phyloP scores from a whole-genome alignment of 2,113 vertebrate species.

The Strix aluco region DNA sequence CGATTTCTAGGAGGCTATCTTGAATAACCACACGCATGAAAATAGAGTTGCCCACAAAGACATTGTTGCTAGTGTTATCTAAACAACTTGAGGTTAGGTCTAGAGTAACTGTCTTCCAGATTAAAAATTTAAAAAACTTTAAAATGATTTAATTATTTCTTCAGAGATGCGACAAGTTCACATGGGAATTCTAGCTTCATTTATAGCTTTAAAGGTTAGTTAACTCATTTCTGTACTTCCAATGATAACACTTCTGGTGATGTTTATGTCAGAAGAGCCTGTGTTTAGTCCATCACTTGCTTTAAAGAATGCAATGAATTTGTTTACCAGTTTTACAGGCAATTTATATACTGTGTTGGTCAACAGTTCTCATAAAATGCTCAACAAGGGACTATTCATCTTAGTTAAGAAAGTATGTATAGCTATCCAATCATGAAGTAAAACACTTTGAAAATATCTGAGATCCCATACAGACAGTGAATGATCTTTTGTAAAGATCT shows the following conservation, averaged over 20 bases:
- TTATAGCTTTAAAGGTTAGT: slow-evolving; percentile 51
- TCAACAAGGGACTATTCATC: not conserved
- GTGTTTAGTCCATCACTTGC: not conserved
- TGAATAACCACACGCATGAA: slow-evolving; percentile 23
- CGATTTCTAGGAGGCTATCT: slow-evolving; percentile 56
- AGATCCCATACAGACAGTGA: not conserved
- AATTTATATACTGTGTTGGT: not conserved
- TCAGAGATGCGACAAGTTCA: slow-evolving; percentile 29
- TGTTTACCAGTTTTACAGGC: not conserved
- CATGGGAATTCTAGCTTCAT: slow-evolving; percentile 26
- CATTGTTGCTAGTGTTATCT: slow-evolving; percentile 17
- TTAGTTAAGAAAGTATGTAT: not conserved
- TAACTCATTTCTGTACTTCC: slow-evolving; percentile 10
- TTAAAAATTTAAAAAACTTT: slow-evolving; percentile 51
- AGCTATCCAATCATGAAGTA: not conserved
- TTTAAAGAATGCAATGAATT: not conserved
- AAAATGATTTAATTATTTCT: slow-evolving; percentile 45
- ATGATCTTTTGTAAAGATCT: not conserved
- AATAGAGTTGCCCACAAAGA: slow-evolving; percentile 42
- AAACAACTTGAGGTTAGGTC: slow-evolving; percentile 41
- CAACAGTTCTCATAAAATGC: not conserved
- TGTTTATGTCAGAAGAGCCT: not conserved
- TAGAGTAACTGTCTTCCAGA: slow-evolving; percentile 33
- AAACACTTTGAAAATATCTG: not conserved
- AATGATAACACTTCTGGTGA: not conserved